Conservation (phyloP, 2,888 invertebrate genomes). For the Galeopsomyia nigrocyanea region DNA sequence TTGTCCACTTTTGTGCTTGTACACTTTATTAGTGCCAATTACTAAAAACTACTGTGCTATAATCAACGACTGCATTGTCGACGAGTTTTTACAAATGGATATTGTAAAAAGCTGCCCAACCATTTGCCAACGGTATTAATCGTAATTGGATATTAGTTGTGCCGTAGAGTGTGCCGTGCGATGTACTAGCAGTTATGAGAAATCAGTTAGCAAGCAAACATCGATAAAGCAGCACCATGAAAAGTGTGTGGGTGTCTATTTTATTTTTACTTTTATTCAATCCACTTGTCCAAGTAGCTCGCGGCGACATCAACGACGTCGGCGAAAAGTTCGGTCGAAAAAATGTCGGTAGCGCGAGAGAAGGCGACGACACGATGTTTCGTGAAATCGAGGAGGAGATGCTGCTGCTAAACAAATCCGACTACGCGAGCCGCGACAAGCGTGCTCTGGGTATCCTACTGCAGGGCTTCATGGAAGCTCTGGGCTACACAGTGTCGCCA, state of each 20-base stretch:
- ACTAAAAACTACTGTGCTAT: background rate
- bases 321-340: background rate
- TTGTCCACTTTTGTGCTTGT: background rate
- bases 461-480: slow-evolving; percentile 62
- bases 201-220: too few relatives aligned
- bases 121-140: too few relatives aligned
- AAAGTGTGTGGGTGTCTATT: too few relatives aligned
- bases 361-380: slow-evolving; percentile 30
- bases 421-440: slow-evolving; percentile 57
- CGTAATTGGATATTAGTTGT: too few relatives aligned
- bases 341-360: background rate
- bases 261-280: too few relatives aligned
- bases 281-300: background rate
- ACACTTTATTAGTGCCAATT: background rate
- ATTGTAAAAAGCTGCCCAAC: too few relatives aligned
- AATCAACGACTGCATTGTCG: background rate
- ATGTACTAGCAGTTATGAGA: too few relatives aligned
- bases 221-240: too few relatives aligned
- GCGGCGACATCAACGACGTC: background rate
- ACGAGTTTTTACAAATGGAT: too few relatives aligned
- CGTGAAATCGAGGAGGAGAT: slow-evolving; percentile 44
- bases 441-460: slow-evolving; percentile 63
- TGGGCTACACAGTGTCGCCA: slow-evolving; percentile 62
- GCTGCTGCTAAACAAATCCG: slow-evolving; percentile 41
- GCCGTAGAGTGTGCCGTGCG: too few relatives aligned